Conservation (phyloP, 2,797 vertebrate genomes). For the Phoebastria nigripes region DNA sequence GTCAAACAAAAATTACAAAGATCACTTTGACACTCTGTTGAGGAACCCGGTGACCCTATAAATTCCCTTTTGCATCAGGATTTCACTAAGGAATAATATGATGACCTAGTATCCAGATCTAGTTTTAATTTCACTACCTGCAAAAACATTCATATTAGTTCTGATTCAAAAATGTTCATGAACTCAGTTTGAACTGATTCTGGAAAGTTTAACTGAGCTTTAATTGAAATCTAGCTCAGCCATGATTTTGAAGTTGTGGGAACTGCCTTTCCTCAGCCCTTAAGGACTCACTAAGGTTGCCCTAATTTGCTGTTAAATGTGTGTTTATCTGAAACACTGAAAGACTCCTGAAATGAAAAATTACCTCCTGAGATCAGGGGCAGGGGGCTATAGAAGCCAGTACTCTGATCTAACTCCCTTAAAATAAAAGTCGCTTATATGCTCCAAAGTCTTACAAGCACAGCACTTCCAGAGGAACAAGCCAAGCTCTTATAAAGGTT, state of each 20-base stretch:
- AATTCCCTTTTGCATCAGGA: not conserved
- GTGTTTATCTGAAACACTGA: not conserved
- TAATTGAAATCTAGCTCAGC: not conserved
- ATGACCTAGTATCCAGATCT: not conserved
- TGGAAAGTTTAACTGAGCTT: not conserved
- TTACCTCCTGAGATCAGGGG: not conserved
- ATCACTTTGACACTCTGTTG: not conserved
- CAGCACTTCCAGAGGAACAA: not conserved
- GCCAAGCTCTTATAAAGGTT: not conserved
- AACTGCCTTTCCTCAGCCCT: not conserved
- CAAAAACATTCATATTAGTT: not conserved
- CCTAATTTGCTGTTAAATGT: not conserved
- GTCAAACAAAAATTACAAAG: not conserved
- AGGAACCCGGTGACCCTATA: not conserved
- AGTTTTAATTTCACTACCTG: not conserved
- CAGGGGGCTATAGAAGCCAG: not conserved
- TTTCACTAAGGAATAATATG: not conserved
- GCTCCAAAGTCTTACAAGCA: not conserved
- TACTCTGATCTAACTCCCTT: not conserved
- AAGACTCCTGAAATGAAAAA: not conserved
- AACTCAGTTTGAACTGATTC: not conserved
- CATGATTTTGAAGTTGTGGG: not conserved
- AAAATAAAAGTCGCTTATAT: not conserved
- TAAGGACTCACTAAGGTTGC: not conserved
- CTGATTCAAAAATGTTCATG: not conserved